phyloP scores from a whole-genome alignment of 2,797 vertebrate genomes.

The Anomalospiza imberbis region DNA sequence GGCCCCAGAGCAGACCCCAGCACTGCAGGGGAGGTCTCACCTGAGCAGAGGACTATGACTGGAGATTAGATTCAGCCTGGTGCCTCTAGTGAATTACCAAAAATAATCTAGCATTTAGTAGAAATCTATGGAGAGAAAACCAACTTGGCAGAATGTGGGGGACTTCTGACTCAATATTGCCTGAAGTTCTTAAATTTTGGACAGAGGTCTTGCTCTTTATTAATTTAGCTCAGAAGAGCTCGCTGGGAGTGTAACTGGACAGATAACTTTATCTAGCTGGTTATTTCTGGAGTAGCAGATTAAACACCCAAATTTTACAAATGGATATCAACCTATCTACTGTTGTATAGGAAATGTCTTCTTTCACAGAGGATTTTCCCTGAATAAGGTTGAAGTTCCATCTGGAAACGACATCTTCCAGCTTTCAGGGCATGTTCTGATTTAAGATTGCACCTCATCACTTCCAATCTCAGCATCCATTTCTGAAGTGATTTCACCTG shows the following conservation, averaged over 20 bases:
- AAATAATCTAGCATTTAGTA: neutral
- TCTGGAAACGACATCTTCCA: fast-evolving
- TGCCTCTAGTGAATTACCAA: neutral
- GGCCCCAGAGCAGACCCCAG: neutral
- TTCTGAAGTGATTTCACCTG: neutral
- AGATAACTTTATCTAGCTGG: neutral
- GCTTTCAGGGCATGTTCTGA: neutral
- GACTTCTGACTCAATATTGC: neutral
- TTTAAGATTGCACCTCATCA: neutral
- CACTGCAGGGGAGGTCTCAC: neutral
- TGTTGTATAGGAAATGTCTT: neutral
- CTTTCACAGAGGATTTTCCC: neutral
- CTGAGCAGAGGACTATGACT: too few species aligned
- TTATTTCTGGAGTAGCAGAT: neutral
- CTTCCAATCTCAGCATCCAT: neutral
- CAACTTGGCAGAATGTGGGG: neutral
- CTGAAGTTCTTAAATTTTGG: neutral
- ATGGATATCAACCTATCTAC: neutral
- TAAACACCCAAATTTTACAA: neutral
- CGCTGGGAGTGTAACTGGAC: neutral
- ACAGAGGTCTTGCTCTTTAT: neutral
- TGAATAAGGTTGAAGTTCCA: neutral
- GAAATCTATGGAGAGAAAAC: neutral
- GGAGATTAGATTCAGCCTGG: neutral
- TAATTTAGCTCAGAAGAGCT: neutral